Conservation (phyloP, 2,888 invertebrate species). For the Hirtodrosophila confusa region DNA sequence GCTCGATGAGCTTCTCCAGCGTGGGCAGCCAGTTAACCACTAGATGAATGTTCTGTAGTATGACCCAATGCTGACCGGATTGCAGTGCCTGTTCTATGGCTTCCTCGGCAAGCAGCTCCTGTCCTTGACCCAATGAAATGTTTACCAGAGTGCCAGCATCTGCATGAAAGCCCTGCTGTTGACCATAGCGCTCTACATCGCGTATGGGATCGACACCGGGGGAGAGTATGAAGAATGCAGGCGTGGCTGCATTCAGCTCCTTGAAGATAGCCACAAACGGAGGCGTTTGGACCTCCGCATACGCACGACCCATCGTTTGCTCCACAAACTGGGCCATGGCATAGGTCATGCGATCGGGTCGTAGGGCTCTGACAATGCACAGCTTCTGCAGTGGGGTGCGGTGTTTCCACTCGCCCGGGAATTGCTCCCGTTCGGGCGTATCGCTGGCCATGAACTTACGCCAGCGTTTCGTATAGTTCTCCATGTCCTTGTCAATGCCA, state of each 20-base stretch:
- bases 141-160: constrained; percentile 94
- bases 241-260: constrained; percentile 93
- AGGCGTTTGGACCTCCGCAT: constrained; percentile 90
- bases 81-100: constrained; percentile 91
- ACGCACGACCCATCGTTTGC: constrained; percentile 93
- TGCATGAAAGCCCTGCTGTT: constrained; percentile 90
- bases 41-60: constrained; percentile 96
- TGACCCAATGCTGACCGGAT: constrained; percentile 94
- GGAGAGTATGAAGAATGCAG: constrained; percentile 97
- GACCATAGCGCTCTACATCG: constrained; percentile 92
- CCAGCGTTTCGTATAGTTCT: constrained; percentile 96
- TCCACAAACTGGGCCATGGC: constrained; percentile 93
- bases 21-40: constrained; percentile 94
- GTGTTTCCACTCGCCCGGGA: constrained; percentile 98
- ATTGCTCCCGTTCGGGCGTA: constrained; percentile 95
- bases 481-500: constrained; percentile 95
- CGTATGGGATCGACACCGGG: constrained; percentile 95
- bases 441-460: constrained; percentile 96
- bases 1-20: constrained; percentile 96
- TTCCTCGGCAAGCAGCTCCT: constrained; percentile 94
- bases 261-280: constrained; percentile 93
- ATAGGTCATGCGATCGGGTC: constrained; percentile 97
- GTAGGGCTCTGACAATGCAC: constrained; percentile 95
- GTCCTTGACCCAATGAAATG: constrained; percentile 97
- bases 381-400: constrained; percentile 93